Percentiles rank a stretch among this genome's conserved stretches.
phyloP scores from a whole-genome alignment of 2,113 vertebrate genomes.

The Carassius carassius region DNA sequence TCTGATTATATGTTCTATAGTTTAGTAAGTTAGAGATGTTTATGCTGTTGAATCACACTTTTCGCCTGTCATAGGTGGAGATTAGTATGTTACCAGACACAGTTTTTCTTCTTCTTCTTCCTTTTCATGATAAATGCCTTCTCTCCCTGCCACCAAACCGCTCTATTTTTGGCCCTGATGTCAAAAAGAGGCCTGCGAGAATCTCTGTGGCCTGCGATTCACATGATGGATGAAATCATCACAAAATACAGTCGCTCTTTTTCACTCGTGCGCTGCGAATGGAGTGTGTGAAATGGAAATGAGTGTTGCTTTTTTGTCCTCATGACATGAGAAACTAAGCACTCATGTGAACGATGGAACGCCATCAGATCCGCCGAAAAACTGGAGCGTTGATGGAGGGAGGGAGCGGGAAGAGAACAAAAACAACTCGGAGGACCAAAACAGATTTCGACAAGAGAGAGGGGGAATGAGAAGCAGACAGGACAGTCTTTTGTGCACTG shows the following conservation, averaged over 20 bases:
- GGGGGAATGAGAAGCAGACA: conserved; percentile 30
- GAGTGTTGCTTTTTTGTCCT: conserved; percentile 60
- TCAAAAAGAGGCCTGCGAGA: conserved; percentile 75
- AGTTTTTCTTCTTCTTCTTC: conserved; percentile 54
- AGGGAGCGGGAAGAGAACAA: conserved; percentile 39
- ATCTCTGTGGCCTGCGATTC: conserved; percentile 78
- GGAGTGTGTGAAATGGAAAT: conserved; percentile 73
- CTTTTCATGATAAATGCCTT: conserved; percentile 79
- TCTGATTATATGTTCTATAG: background rate
- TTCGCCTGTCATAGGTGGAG: background rate
- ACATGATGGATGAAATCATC: conserved; percentile 87
- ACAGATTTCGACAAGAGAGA: conserved; percentile 44
- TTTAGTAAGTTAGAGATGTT: background rate
- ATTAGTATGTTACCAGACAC: conserved; percentile 68
- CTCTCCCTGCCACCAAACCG: conserved; percentile 63
- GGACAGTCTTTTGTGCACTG: conserved; percentile 40
- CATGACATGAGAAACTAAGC: conserved; percentile 71
- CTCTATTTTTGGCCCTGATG: conserved; percentile 84
- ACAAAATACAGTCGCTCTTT: conserved; percentile 66
- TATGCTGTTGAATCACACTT: background rate
- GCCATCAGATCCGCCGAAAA: conserved; percentile 64
- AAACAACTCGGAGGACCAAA: conserved; percentile 46
- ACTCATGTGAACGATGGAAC: conserved; percentile 66
- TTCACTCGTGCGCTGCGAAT: conserved; percentile 47
- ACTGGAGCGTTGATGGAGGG: conserved; percentile 51